These are phyloP conservation scores for Drosophila serrata DNA, from an alignment of 1,140 invertebrate species.

Conservation along the genomic window DNA sequence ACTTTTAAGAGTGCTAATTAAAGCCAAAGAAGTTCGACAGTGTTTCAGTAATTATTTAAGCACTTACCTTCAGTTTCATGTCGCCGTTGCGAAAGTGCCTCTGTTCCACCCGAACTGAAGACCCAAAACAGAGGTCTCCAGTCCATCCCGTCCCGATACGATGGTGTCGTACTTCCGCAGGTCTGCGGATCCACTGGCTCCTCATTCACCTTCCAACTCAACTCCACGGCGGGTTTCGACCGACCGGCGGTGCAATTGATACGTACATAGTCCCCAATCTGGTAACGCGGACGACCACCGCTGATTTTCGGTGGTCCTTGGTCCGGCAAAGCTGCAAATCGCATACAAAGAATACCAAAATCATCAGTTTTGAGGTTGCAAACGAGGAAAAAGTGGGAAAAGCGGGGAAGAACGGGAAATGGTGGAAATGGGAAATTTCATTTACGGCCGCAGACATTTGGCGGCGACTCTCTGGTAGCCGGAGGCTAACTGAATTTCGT, in stretches of 20 bases:
- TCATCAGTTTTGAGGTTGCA: slow-evolving; percentile 18
- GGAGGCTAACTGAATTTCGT: slow-evolving; percentile 44
- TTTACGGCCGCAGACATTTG: slow-evolving; percentile 62
- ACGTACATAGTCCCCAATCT: slow-evolving; percentile 88
- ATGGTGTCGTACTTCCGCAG: slow-evolving; percentile 86
- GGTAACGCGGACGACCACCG: slow-evolving; percentile 89
- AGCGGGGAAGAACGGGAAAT: too few relatives aligned
- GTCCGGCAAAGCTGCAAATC: slow-evolving; percentile 88
- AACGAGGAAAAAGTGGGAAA: slow-evolving; percentile 32
- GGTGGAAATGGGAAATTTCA: slow-evolving; percentile 65
- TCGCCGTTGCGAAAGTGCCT: slow-evolving; percentile 89
- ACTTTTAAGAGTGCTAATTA: neutral
- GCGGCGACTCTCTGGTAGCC: slow-evolving; percentile 7
- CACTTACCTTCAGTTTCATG: slow-evolving; percentile 88
- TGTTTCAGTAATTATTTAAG: neutral
- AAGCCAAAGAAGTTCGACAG: slow-evolving; percentile 1
- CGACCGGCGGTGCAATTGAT: slow-evolving; percentile 90
- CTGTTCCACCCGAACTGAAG: slow-evolving; percentile 88
- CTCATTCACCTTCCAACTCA: slow-evolving; percentile 91
- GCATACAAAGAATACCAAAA: slow-evolving; percentile 12
- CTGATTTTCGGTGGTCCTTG: slow-evolving; percentile 88
- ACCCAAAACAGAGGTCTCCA: slow-evolving; percentile 88
- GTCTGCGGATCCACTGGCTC: slow-evolving; percentile 87
- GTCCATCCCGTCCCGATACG: slow-evolving; percentile 87
- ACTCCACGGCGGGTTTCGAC: slow-evolving; percentile 90